Evolutionary conservation across 2,888 invertebrate species (phyloP).

Genomic region (Disparrhopalites patrizii): DNA sequence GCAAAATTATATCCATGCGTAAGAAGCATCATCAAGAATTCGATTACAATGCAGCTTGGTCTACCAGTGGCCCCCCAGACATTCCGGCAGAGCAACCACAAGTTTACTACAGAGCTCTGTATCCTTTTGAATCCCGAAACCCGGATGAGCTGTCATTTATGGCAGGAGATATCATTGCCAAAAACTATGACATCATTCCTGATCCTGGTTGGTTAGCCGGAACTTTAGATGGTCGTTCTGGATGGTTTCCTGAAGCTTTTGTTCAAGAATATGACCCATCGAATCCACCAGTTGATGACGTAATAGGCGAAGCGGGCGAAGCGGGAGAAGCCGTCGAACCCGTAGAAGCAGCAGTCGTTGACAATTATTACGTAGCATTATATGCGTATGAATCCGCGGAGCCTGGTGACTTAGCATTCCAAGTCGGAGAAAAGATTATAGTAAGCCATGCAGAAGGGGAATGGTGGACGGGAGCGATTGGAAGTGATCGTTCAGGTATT

Average conservation of each 20-base stretch:
- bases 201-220: conserved; percentile 99
- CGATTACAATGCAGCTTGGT: conserved; percentile 59
- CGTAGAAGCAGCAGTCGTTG: conserved; percentile 7
- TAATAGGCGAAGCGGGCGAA: conserved; percentile 49
- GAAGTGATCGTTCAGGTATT: conserved; percentile 71
- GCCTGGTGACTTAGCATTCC: conserved; percentile 84
- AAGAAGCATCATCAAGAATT: conserved; percentile 47
- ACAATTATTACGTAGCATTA: conserved; percentile 77
- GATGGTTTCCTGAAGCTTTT: conserved; percentile 97
- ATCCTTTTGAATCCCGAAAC: conserved; percentile 88
- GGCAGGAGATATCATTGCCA: conserved; percentile 87
- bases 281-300: conserved; percentile 49
- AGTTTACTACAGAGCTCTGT: conserved; percentile 76
- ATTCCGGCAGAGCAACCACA: conserved; percentile 43
- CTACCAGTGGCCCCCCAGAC: conserved; percentile 55
- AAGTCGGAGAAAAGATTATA: conserved; percentile 75
- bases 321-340: conserved; percentile 49
- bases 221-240: conserved; percentile 80
- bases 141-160: conserved; percentile 88
- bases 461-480: conserved; percentile 97
- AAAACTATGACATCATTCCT: conserved; percentile 53
- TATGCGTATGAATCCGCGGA: conserved; percentile 88
- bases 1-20: conserved; percentile 47
- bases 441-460: conserved; percentile 89
- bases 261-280: conserved; percentile 59